Conservation (phyloP, 1,140 invertebrate genomes). For the Drosophila fuyamai region DNA sequence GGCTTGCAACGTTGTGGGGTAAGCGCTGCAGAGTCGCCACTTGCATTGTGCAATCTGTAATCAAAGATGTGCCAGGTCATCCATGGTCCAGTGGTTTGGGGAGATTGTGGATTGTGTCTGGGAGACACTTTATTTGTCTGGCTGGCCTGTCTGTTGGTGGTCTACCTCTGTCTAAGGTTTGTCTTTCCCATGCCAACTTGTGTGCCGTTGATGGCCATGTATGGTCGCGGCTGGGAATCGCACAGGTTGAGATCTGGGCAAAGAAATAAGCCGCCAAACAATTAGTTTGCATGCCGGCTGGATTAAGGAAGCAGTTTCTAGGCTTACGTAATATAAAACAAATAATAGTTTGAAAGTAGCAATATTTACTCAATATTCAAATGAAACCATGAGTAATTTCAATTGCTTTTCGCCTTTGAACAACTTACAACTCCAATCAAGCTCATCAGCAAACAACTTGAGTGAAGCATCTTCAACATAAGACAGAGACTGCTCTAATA, state of each 20-base stretch:
- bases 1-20: background rate
- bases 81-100: constrained; percentile 34
- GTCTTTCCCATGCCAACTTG: constrained; percentile 37
- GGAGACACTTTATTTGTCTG: constrained; percentile 5
- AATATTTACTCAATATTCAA: background rate
- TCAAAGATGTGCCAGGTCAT: constrained; percentile 61
- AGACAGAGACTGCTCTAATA: constrained; percentile 36
- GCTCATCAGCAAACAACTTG: constrained; percentile 9
- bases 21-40: constrained; percentile 13
- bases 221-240: constrained; percentile 17
- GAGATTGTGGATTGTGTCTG: constrained; percentile 6
- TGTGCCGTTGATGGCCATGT: constrained; percentile 39
- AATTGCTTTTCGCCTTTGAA: background rate
- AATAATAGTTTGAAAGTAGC: background rate
- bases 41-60: constrained; percentile 46
- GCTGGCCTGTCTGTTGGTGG: constrained; percentile 20
- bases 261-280: background rate
- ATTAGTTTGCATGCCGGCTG: constrained; percentile 23
- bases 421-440: constrained; percentile 10
- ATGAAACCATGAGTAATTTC: background rate
- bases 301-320: background rate
- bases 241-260: background rate
- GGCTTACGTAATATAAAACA: background rate
- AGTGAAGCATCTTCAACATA: constrained; percentile 11
- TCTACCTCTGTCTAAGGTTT: constrained; percentile 20